phyloP scores from a whole-genome alignment of 2,888 invertebrate species.

The Oxyteleia sp. region DNA sequence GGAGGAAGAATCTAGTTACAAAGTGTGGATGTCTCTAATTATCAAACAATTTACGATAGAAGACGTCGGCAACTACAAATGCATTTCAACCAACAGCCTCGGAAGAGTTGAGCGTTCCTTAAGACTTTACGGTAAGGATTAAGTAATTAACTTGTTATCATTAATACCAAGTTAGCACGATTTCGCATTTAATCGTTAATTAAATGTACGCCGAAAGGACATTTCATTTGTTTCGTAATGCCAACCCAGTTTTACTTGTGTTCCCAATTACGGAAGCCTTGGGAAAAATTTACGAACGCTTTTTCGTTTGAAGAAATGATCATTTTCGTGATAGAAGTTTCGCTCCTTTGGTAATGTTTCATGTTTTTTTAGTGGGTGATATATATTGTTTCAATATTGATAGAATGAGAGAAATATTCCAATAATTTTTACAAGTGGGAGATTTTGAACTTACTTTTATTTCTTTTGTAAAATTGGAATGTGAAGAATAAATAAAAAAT shows the following conservation, averaged over 20 bases:
- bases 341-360: too few relatives aligned
- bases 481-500: too few relatives aligned
- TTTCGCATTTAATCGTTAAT: slow-evolving; percentile 55
- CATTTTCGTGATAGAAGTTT: too few relatives aligned
- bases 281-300: not conserved
- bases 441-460: too few relatives aligned
- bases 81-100: slow-evolving; percentile 93
- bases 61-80: slow-evolving; percentile 93
- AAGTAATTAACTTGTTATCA: slow-evolving; percentile 62
- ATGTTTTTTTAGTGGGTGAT: too few relatives aligned
- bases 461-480: too few relatives aligned
- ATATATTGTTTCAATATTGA: too few relatives aligned
- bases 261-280: slow-evolving; percentile 1
- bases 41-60: slow-evolving; percentile 89
- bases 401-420: too few relatives aligned
- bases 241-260: slow-evolving; percentile 28
- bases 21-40: slow-evolving; percentile 92
- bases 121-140: slow-evolving; percentile 90
- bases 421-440: too few relatives aligned
- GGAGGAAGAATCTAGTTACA: slow-evolving; percentile 92
- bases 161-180: slow-evolving; percentile 52
- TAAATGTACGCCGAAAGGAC: slow-evolving; percentile 52
- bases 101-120: slow-evolving; percentile 93
- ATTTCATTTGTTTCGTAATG: slow-evolving; percentile 43
- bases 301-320: not conserved